Percentiles rank a stretch among this genome's conserved stretches.
phyloP scores from a whole-genome alignment of 2,113 vertebrate species.

The Chrysemys picta region DNA sequence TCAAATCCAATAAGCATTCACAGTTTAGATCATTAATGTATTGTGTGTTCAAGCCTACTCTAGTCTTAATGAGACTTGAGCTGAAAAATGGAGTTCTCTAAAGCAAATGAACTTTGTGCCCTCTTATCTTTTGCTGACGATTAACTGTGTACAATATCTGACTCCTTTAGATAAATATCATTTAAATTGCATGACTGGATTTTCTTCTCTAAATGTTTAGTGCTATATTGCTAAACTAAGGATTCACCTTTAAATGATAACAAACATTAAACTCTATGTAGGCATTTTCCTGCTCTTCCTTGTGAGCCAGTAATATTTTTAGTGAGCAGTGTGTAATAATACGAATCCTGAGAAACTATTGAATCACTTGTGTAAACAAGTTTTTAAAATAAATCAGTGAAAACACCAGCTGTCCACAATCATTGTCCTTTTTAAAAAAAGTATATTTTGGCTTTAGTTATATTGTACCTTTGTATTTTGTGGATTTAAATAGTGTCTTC shows the following conservation, averaged over 20 bases:
- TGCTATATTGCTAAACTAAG: not conserved
- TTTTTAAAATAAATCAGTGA: not conserved
- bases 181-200: not conserved
- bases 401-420: not conserved
- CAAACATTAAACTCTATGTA: not conserved
- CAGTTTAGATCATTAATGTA: not conserved
- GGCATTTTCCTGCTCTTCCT: not conserved
- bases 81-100: slow-evolving; percentile 1
- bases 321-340: not conserved
- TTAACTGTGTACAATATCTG: slow-evolving; percentile 30
- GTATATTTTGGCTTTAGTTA: not conserved
- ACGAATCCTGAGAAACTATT: slow-evolving; percentile 14
- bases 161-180: slow-evolving; percentile 21
- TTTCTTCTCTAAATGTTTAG: not conserved
- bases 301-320: not conserved
- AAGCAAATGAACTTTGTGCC: slow-evolving; percentile 27
- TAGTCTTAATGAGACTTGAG: not conserved
- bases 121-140: slow-evolving; percentile 37
- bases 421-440: not conserved
- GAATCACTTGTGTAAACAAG: not conserved
- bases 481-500: not conserved
- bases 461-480: not conserved
- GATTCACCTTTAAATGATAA: not conserved
- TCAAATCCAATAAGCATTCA: not conserved
- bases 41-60: not conserved